Evolutionary conservation across 1,140 invertebrate genomes (phyloP).

Genomic region (Ceratina australensis): DNA sequence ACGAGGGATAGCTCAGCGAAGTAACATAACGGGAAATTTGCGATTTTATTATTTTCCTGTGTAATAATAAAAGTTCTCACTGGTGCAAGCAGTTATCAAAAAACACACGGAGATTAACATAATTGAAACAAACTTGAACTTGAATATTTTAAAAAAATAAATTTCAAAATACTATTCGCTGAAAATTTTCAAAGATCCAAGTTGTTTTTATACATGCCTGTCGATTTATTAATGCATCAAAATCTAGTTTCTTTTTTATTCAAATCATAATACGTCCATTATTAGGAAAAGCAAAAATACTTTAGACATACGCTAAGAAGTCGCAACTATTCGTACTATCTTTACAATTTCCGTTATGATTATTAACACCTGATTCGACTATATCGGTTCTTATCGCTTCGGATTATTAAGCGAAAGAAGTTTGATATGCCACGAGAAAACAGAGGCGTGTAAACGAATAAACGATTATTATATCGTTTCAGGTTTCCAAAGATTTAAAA

Average conservation of each 20-base stretch:
- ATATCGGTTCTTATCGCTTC: slow-evolving; percentile 9
- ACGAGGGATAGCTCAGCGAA: background rate
- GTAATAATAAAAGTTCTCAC: slow-evolving; percentile 14
- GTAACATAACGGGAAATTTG: background rate
- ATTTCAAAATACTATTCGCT: slow-evolving; percentile 14
- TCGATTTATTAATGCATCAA: slow-evolving; percentile 14
- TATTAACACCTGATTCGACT: slow-evolving; percentile 51
- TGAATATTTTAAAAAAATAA: background rate
- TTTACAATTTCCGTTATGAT: slow-evolving; percentile 30
- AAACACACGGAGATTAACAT: background rate
- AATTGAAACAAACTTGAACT: background rate
- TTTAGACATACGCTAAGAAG: background rate
- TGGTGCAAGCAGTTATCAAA: background rate
- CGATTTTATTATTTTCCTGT: slow-evolving; percentile 10
- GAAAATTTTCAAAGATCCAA: too few species aligned
- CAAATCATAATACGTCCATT: background rate
- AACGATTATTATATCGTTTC: background rate
- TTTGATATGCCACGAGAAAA: slow-evolving; percentile 44
- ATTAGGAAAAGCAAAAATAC: slow-evolving; percentile 27
- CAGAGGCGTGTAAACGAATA: slow-evolving; percentile 8
- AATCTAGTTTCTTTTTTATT: background rate
- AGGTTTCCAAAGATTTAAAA: background rate
- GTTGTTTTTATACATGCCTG: background rate
- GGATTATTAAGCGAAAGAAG: slow-evolving; percentile 3
- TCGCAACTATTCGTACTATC: slow-evolving; percentile 8